Base-by-base conservation (phyloP, 2,113 vertebrate genomes). In the Promerops cafer region DNA sequence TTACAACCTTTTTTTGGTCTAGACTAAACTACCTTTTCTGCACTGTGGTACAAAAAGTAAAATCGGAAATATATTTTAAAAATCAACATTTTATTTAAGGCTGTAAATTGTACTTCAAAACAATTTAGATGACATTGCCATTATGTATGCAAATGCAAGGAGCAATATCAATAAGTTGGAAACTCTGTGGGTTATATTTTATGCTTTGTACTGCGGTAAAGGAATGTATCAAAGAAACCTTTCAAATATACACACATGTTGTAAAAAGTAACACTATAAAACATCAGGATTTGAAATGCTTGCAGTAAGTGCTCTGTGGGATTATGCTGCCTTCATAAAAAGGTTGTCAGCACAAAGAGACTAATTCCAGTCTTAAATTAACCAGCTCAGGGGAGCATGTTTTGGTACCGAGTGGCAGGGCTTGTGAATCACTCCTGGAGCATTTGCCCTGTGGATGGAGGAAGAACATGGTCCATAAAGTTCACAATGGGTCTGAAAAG, bases 321-420 rank as follows among this genome's bases (percentile, higher is more conserved):
- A 92, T 91, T 93, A 64, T 57, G n/a, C 68, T 71, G 65, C 90
- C 82, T 95, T 97, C 64, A 44, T 89, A 75, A 96, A 97, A 92
- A 86, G 70, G 40, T 81, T 49, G 70, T 90, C 90, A 72, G 94
- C 94, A 90, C 60, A 94, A 96, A 95, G 56, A 94, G 83, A 71
- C 88, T 91, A 72, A 89, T 95, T 96, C 83, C 64, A 89, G 44
- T 72, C 66, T 94, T 94, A 89, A 91, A 88, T 95, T 84, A 97
- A 83, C 66, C 74, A 93, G 70, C 78, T 94, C 92, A 87, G 89
- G 68, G 80, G 11, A 84, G 42, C 65, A 63, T 74, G 63, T 93
- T 92, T 80, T 92, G 65, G 61, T 87, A 92, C 69, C 2, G 3
- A 89, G 76, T 87, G 87, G 76, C 59, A 71, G 66, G 69, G 69